Conservation (phyloP, 2,888 invertebrate genomes). For the Arrhopalites spinosus region DNA sequence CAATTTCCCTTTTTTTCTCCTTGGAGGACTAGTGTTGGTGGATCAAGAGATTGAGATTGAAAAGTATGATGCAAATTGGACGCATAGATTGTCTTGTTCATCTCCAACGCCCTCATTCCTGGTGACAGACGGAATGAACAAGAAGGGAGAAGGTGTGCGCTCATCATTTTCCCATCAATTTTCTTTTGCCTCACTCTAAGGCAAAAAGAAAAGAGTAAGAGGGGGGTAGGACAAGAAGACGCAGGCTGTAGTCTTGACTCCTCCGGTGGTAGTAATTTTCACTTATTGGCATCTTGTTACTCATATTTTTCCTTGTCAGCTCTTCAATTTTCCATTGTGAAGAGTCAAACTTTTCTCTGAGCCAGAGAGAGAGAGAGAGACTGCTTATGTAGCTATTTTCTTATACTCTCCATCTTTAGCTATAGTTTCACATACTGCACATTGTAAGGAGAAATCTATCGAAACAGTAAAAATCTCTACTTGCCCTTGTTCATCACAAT, state of each 20-base stretch:
- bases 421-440: neutral
- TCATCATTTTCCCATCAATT: slow-evolving; percentile 39
- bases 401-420: no score
- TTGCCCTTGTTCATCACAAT: no score
- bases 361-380: neutral
- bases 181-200: neutral
- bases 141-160: slow-evolving; percentile 13
- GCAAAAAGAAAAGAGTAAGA: neutral
- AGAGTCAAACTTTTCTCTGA: slow-evolving; percentile 23
- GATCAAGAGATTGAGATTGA: slow-evolving; percentile 26
- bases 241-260: neutral
- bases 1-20: no score
- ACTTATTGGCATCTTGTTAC: slow-evolving; percentile 33
- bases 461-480: no score
- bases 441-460: no score
- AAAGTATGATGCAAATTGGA: slow-evolving; percentile 34
- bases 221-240: neutral
- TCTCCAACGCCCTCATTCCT: neutral
- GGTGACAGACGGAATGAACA: slow-evolving; percentile 17
- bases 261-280: slow-evolving; percentile 15
- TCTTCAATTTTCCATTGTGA: slow-evolving; percentile 35
- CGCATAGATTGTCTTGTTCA: slow-evolving; percentile 11
- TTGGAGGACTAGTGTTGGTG: no score
- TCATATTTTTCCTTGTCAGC: slow-evolving; percentile 36
- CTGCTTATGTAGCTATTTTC: no score